Conservation (phyloP, 2,797 vertebrate genomes). For the Myotis vivesi region DNA sequence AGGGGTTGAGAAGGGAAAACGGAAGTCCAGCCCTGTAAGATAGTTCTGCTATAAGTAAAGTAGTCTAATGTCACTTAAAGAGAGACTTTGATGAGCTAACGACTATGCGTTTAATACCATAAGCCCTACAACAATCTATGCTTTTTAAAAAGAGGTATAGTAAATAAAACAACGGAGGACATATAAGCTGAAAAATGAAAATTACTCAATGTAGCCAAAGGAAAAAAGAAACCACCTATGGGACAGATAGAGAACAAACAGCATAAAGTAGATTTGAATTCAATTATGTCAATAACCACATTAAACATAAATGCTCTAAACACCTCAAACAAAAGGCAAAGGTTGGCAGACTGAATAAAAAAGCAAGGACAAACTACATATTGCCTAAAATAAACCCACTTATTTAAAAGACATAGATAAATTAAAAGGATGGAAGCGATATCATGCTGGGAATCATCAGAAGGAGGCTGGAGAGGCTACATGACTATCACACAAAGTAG, state of each 20-base stretch:
- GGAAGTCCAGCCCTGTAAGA: fast-evolving
- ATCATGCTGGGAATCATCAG: background rate
- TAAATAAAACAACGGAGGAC: background rate
- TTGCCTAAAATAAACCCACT: background rate
- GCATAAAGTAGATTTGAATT: background rate
- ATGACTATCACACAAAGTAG: background rate
- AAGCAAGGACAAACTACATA: background rate
- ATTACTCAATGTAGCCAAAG: background rate
- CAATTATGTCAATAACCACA: background rate
- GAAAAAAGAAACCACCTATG: background rate
- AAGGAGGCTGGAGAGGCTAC: background rate
- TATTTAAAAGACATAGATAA: background rate
- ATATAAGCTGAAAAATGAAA: background rate
- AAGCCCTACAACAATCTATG: background rate
- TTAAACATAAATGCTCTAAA: background rate
- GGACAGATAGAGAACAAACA: background rate
- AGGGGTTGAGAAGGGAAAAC: background rate
- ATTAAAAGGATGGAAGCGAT: background rate
- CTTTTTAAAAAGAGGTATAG: background rate
- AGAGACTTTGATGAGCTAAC: background rate
- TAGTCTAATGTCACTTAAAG: background rate
- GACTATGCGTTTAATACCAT: background rate
- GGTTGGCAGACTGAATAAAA: background rate
- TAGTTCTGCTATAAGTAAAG: fast-evolving
- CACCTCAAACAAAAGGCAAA: background rate